Evolutionary conservation across 2,888 invertebrate species (phyloP), one percentile per base, ranked within the genome.

Genomic region (Drosophila engyochracea): DNA sequence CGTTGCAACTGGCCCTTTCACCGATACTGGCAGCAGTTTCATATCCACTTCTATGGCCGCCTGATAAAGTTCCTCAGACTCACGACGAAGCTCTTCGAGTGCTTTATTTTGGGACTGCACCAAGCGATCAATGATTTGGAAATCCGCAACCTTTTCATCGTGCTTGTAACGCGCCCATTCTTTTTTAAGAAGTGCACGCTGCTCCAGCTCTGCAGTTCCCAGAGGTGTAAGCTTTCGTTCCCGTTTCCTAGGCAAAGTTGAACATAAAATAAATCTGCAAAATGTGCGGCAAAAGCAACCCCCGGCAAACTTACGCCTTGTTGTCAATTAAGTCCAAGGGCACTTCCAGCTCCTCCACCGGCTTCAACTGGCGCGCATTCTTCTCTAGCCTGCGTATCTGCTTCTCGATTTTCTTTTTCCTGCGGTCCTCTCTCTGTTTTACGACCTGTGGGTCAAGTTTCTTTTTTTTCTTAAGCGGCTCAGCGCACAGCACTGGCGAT

Each of bases 391-490:
- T 95, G 60, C 96, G 94, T 77, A 99, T 98, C 92, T 96, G 96
- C 92, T 97, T 98, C 92, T 98, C 98, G 3, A 99, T 81, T 92
- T 96, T 97, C 91, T 95, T 97, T 78, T 96, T 96, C 76, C 95
- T 96, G 60, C 97, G 95, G 0, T 97, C 97, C 91, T 98, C 98
- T 84, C 98, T 95, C 22, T 96, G 96, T 92, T 96, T 96, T 0
- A 98, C 81, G 37, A 99, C 94, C 7, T 95, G 95, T 3, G 98
- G 98, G 93, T 99, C 98, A 0, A 97, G 62, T 91, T 95, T 96
- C 92, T 96, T 98, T 93, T 97, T 98, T 93, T 97, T 98, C 92
- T 98, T 98, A 91, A 98, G 92, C 4, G 98, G 98, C 92, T 98
- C 98, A 6, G 96, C 98, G 92, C 81, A 92, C 4, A 94, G 82